phyloP scores from a whole-genome alignment of 2,113 vertebrate genomes.

The Cranoglanis bouderius region DNA sequence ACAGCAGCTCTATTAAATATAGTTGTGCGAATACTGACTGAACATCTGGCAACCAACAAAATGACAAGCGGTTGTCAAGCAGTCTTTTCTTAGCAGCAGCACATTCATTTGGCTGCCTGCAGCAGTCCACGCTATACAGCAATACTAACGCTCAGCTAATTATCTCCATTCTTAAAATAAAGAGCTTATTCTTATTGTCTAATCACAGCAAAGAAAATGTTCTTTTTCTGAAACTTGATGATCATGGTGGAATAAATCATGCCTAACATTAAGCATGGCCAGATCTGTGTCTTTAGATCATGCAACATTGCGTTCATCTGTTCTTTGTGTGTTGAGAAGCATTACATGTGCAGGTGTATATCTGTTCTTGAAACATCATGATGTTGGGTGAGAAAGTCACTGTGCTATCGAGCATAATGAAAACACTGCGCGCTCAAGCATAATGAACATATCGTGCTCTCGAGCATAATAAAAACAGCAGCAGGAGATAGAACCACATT shows the following conservation, averaged over 20 bases:
- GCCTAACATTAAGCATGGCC: background rate
- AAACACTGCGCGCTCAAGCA: constrained; percentile 16
- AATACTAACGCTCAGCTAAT: background rate
- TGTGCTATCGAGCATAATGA: constrained; percentile 28
- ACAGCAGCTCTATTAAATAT: constrained; percentile 25
- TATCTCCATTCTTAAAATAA: constrained; percentile 20
- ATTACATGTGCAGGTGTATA: background rate
- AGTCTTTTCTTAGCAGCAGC: constrained; percentile 13
- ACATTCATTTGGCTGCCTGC: background rate
- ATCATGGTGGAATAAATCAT: background rate
- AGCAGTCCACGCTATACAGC: background rate
- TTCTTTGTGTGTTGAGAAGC: background rate
- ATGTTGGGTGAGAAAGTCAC: constrained; percentile 5
- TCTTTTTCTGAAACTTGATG: background rate
- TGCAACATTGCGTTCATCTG: background rate
- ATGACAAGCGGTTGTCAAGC: constrained; percentile 16
- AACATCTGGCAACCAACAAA: constrained; percentile 36
- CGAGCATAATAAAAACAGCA: constrained; percentile 30
- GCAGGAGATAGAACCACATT: background rate
- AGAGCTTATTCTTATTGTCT: background rate
- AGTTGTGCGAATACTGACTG: background rate
- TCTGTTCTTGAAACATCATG: constrained; percentile 11
- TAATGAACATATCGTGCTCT: constrained; percentile 31
- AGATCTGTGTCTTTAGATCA: background rate
- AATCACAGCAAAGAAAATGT: background rate